Conservation (phyloP, 2,888 invertebrate species). For the Drosophila melanosoma region DNA sequence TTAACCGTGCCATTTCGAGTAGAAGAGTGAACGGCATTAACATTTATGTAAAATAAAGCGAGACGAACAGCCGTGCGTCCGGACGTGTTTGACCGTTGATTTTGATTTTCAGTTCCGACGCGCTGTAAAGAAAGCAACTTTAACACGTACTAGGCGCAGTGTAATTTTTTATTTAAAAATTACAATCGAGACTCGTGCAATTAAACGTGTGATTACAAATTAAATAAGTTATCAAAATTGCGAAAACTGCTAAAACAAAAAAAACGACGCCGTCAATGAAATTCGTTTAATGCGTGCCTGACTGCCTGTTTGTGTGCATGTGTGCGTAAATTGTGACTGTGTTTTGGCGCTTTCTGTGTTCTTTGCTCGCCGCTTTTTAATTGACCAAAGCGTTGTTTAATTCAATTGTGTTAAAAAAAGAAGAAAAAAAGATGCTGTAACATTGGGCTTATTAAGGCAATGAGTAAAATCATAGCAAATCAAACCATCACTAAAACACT, state of each 20-base stretch:
- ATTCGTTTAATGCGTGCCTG: constrained; percentile 26
- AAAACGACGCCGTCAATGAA: constrained; percentile 50
- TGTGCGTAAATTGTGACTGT: constrained; percentile 44
- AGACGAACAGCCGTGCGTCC: constrained; percentile 61
- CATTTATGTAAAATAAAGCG: constrained; percentile 64
- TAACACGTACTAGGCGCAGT: constrained; percentile 48
- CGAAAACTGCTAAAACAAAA: constrained; percentile 23
- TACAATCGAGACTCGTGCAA: constrained; percentile 37
- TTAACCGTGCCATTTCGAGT: constrained; percentile 29
- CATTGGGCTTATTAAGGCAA: constrained; percentile 29
- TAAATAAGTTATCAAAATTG: constrained; percentile 19
- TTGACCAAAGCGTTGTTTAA: constrained; percentile 53
- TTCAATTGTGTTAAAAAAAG: constrained; percentile 44
- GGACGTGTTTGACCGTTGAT: constrained; percentile 75
- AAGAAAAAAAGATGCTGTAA: constrained; percentile 50
- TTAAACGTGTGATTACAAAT: constrained; percentile 20
- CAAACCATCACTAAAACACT: constrained; percentile 24
- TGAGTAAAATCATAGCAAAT: constrained; percentile 50
- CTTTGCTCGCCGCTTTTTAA: constrained; percentile 71
- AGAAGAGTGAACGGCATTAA: constrained; percentile 26
- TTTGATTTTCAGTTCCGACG: constrained; percentile 72
- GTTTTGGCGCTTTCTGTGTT: constrained; percentile 24
- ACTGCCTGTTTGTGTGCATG: constrained; percentile 20
- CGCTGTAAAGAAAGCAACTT: constrained; percentile 36
- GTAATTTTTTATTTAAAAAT: constrained; percentile 32